These are phyloP conservation scores for Prunella fulvescens DNA, from an alignment of 2,113 vertebrate species.

Conservation along the genomic window DNA sequence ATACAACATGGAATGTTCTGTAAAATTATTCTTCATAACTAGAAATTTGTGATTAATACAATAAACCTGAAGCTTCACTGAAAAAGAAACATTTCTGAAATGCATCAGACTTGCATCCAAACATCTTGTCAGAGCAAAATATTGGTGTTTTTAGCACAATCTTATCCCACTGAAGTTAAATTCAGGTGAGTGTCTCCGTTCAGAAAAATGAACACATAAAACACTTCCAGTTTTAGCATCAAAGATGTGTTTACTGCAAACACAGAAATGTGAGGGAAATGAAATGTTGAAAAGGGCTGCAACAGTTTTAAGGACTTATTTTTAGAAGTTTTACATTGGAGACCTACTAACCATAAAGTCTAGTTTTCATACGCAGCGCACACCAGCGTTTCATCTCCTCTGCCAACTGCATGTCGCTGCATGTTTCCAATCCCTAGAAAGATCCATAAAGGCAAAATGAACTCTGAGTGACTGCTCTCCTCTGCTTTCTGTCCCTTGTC, in stretches of 20 bases:
- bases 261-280: not conserved
- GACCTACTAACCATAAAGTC: not conserved
- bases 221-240: conserved; percentile 2
- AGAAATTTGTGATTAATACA: not conserved
- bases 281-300: not conserved
- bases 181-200: not conserved
- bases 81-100: not conserved
- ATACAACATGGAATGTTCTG: not conserved
- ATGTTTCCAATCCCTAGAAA: not conserved
- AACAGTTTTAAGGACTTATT: conserved; percentile 14
- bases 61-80: not conserved
- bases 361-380: not conserved
- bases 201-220: conserved; percentile 13
- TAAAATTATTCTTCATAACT: not conserved
- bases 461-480: not conserved
- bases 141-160: not conserved
- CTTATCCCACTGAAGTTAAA: not conserved
- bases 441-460: not conserved
- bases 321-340: not conserved
- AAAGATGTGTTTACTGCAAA: conserved; percentile 37
- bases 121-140: not conserved
- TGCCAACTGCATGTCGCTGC: not conserved
- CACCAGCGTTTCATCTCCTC: not conserved
- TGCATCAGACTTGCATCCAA: not conserved
- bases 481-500: not conserved